Percentiles rank a stretch among this genome's conserved stretches.
Evolutionary conservation across 2,888 invertebrate species (phyloP).

Genomic region (Cephus pygmeus): DNA sequence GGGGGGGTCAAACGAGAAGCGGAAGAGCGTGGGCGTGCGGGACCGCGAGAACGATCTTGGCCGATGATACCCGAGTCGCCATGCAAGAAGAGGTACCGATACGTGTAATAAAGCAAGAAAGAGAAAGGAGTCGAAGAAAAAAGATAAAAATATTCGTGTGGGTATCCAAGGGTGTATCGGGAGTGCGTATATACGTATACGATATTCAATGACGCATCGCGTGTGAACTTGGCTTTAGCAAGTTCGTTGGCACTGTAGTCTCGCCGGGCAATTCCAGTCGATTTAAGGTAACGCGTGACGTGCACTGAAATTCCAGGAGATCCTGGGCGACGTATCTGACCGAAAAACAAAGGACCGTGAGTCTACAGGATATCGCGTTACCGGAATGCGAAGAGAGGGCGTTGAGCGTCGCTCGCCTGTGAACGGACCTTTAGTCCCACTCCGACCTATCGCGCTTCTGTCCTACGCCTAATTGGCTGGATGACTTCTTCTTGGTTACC

Average conservation of each 20-base stretch:
- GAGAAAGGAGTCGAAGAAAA: not conserved
- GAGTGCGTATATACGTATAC: not conserved
- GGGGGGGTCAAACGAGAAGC: constrained; percentile 28
- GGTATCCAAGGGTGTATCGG: not conserved
- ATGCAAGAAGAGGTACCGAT: not conserved
- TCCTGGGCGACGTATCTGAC: not conserved
- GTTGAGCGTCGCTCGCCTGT: not conserved
- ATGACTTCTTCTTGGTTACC: not conserved
- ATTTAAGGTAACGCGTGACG: not conserved
- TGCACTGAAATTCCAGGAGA: constrained; percentile 14
- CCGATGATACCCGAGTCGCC: not conserved
- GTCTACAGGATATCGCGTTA: not conserved
- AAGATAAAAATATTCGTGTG: not conserved
- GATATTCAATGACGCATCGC: not conserved
- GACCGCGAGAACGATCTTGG: not conserved
- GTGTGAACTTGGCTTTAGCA: not conserved
- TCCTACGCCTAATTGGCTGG: not conserved
- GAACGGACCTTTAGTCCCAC: constrained; percentile 12
- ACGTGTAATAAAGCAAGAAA: not conserved
- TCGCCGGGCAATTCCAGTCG: constrained; percentile 1
- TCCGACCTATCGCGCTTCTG: not conserved
- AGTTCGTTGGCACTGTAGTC: not conserved
- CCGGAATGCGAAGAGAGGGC: not conserved
- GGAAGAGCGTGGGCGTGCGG: constrained; percentile 42
- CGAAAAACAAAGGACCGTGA: not conserved